Evolutionary conservation across 1,140 invertebrate species (phyloP).

Genomic region (Lucilia sericata): DNA sequence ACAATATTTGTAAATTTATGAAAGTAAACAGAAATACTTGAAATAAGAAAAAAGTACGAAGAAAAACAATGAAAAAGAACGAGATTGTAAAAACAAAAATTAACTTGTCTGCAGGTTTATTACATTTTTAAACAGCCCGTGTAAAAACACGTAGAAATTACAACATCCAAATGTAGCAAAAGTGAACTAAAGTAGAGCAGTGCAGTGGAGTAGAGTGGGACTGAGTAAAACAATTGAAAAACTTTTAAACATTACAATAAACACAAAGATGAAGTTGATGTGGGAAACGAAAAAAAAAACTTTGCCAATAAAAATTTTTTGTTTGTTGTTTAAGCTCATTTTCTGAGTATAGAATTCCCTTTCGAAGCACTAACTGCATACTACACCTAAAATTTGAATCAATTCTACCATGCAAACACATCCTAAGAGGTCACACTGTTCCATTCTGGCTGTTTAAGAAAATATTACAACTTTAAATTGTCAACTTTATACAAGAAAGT

Average conservation of each 20-base stretch:
- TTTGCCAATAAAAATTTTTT: slow-evolving; percentile 26
- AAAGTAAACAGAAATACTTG: background rate
- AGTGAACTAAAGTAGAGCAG: background rate
- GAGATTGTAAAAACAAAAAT: background rate
- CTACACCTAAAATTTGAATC: background rate
- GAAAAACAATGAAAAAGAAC: background rate
- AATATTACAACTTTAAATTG: slow-evolving; percentile 1
- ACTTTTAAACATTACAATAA: background rate
- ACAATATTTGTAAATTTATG: slow-evolving; percentile 13
- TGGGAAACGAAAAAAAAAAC: background rate
- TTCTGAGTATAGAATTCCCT: background rate
- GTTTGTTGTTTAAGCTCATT: background rate
- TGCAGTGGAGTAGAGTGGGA: background rate
- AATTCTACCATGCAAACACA: background rate
- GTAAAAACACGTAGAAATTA: slow-evolving; percentile 10
- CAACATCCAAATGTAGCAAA: background rate
- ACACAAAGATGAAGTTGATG: slow-evolving; percentile 10
- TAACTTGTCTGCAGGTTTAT: slow-evolving; percentile 11
- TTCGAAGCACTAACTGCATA: background rate
- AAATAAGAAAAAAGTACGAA: background rate
- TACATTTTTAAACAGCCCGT: slow-evolving; percentile 9
- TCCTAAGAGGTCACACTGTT: background rate
- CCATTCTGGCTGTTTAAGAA: background rate
- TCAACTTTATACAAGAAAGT: background rate
- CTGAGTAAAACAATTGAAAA: background rate